Conservation (phyloP, 2,797 vertebrate species). For the Varecia variegata region DNA sequence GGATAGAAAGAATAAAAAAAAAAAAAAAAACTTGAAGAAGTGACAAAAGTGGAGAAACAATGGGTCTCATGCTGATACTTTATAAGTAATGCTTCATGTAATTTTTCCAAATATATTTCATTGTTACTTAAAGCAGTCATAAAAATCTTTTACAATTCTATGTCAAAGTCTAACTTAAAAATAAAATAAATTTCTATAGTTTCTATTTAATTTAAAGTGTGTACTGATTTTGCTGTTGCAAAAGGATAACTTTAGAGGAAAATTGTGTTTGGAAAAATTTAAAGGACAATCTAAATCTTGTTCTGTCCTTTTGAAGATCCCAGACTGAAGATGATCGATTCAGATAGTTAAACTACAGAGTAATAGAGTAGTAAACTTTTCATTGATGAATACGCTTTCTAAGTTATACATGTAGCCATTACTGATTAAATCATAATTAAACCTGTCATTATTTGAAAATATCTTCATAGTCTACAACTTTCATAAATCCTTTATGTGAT, state of each 20-base stretch:
- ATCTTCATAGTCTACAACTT: constrained; percentile 54
- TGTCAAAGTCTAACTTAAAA: neutral
- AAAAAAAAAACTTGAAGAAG: neutral
- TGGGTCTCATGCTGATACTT: neutral
- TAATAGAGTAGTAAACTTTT: constrained; percentile 59
- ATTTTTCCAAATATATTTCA: constrained; percentile 19
- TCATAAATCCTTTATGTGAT: constrained; percentile 48
- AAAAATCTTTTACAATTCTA: neutral
- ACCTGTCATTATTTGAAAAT: constrained; percentile 69
- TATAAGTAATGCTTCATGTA: neutral
- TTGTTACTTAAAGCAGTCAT: neutral
- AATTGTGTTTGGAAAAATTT: neutral
- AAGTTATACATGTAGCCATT: constrained; percentile 40
- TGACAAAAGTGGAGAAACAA: neutral
- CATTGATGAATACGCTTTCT: constrained; percentile 49
- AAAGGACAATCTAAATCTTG: constrained; percentile 1
- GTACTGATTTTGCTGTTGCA: neutral
- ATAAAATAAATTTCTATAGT: neutral
- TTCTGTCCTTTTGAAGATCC: neutral
- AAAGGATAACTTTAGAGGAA: neutral
- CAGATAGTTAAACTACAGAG: constrained; percentile 58
- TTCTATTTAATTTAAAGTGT: neutral
- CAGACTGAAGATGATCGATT: constrained; percentile 43
- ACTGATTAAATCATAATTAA: constrained; percentile 66
- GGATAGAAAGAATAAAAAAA: neutral